These are phyloP conservation scores for Lagorchestes hirsutus DNA, from an alignment of 2,797 vertebrate species.

Conservation along the genomic window DNA sequence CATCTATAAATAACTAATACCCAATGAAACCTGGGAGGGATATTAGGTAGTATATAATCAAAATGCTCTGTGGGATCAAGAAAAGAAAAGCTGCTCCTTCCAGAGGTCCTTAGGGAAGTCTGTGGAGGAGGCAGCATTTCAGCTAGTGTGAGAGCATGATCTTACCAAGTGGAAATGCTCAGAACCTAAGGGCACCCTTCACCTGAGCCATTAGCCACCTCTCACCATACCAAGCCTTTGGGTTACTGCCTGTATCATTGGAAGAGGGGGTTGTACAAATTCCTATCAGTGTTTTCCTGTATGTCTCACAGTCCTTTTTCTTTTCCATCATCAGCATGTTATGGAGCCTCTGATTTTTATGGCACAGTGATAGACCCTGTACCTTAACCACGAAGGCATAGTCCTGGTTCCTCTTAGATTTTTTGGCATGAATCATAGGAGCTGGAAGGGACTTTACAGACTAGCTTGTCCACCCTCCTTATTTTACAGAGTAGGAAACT, in stretches of 20 bases:
- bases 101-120: not conserved
- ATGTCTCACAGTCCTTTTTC: not conserved
- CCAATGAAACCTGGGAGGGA: not conserved
- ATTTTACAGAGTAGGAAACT: not conserved
- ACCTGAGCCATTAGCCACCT: not conserved
- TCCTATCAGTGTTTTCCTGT: not conserved
- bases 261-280: not conserved
- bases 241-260: not conserved
- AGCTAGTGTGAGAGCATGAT: accelerated
- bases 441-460: not conserved
- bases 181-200: not conserved
- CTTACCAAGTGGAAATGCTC: not conserved
- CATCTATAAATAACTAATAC: not conserved
- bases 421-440: not conserved
- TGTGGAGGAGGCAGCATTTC: not conserved
- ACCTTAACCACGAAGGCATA: not conserved
- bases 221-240: not conserved
- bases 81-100: not conserved
- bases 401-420: not conserved
- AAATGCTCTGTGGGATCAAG: not conserved
- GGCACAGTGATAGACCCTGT: not conserved
- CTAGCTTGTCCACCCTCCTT: not conserved
- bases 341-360: not conserved
- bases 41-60: not conserved
- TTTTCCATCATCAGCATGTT: not conserved